Percentiles rank a stretch among this genome's conserved stretches.
Conservation (phyloP, 1,140 invertebrate species). For the Coelopa frigida region DNA sequence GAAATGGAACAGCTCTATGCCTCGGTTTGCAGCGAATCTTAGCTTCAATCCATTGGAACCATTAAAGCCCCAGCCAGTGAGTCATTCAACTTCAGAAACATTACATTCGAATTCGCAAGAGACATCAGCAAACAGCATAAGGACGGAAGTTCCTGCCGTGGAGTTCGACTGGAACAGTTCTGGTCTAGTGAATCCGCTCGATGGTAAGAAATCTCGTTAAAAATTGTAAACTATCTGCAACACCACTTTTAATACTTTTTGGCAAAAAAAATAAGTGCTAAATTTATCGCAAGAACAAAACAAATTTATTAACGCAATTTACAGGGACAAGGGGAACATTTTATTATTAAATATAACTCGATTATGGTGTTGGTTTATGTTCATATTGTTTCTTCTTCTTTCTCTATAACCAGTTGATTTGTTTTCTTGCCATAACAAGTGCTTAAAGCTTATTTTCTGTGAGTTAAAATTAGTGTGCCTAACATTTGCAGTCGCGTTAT, state of each 20-base stretch:
- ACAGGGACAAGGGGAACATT: too few species aligned
- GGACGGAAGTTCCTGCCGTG: constrained; percentile 51
- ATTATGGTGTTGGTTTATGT: too few species aligned
- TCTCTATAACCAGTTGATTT: too few species aligned
- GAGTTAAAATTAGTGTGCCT: too few species aligned
- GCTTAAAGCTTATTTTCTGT: too few species aligned
- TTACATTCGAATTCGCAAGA: constrained; percentile 3
- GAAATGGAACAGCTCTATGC: constrained; percentile 67
- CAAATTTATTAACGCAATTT: constrained; percentile 1
- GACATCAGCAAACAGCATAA: constrained; percentile 7
- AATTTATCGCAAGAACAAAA: constrained; percentile 1
- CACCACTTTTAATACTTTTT: not conserved
- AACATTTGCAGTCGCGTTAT: too few species aligned
- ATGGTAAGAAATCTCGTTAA: constrained; percentile 51
- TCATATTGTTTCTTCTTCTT: too few species aligned
- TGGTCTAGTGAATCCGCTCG: constrained; percentile 57
- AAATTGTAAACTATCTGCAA: constrained; percentile 3
- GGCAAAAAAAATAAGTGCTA: not conserved
- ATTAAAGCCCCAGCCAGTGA: constrained; percentile 49
- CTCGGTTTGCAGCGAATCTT: constrained; percentile 71
- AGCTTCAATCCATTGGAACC: constrained; percentile 67
- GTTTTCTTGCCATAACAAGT: too few species aligned
- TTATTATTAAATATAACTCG: too few species aligned
- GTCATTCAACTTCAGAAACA: not conserved
- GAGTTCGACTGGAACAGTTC: constrained; percentile 55